A percentile compares a stretch with the other conserved stretches of the same genome.
Evolutionary conservation across 2,113 vertebrate species (phyloP).

Genomic region (Scartelaos histophorus): DNA sequence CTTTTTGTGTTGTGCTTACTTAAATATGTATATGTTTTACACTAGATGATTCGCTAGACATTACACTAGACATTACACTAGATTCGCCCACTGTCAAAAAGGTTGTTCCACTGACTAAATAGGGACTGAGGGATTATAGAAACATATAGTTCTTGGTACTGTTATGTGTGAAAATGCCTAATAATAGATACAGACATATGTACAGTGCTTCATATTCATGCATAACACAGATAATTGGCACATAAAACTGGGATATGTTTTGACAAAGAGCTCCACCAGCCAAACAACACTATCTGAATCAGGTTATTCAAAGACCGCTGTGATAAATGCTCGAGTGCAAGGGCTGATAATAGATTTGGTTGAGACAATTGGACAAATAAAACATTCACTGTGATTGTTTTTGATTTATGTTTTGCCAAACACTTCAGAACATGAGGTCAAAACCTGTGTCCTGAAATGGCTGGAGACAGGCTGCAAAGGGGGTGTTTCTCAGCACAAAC

Average conservation of each 20-base stretch:
- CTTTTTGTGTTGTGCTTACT: too few species aligned
- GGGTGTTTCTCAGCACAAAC: constrained; percentile 28
- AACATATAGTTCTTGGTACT: too few species aligned
- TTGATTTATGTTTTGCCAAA: background rate
- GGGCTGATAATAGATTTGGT: constrained; percentile 10
- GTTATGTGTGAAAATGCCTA: too few species aligned
- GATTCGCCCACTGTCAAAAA: too few species aligned
- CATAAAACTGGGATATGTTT: background rate
- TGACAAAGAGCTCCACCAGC: background rate
- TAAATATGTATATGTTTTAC: too few species aligned
- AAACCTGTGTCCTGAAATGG: background rate
- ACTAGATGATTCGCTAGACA: too few species aligned
- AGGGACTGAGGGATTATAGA: too few species aligned
- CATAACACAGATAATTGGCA: background rate
- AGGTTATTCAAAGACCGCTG: background rate
- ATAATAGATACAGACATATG: background rate
- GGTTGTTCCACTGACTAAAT: too few species aligned
- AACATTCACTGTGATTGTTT: background rate
- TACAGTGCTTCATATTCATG: background rate
- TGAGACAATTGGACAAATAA: background rate
- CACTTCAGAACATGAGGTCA: background rate
- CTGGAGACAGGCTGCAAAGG: background rate
- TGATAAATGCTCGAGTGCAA: constrained; percentile 28
- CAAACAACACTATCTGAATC: background rate
- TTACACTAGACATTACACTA: too few species aligned